Evolutionary conservation across 2,888 invertebrate genomes (phyloP).

Genomic region (Sericinus montela): DNA sequence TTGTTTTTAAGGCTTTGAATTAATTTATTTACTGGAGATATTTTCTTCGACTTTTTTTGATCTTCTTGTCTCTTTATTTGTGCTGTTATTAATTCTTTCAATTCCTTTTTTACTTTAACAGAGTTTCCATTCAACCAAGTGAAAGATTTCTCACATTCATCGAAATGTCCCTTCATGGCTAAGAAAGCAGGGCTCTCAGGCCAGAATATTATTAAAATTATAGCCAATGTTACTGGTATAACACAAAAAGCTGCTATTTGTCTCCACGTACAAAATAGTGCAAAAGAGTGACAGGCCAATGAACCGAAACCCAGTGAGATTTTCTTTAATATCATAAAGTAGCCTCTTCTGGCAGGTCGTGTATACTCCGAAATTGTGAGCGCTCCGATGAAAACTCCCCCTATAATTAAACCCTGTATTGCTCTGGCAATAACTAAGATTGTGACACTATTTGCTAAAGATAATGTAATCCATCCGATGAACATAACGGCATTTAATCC

Average conservation of each 20-base stretch:
- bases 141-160: conserved; percentile 34
- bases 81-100: conserved; percentile 25
- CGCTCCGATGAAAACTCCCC: conserved; percentile 30
- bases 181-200: conserved; percentile 39
- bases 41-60: background rate
- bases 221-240: conserved; percentile 17
- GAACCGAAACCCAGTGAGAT: conserved; percentile 27
- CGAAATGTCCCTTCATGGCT: conserved; percentile 36
- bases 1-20: conserved; percentile 23
- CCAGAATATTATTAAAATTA: conserved; percentile 34
- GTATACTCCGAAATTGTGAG: conserved; percentile 36
- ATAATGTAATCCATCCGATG: conserved; percentile 33
- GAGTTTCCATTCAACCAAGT: conserved; percentile 33
- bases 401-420: conserved; percentile 33
- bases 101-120: conserved; percentile 25
- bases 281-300: conserved; percentile 33
- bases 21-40: conserved; percentile 5
- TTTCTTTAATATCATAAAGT: conserved; percentile 34
- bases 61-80: conserved; percentile 20
- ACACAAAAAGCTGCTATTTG: conserved; percentile 30
- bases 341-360: conserved; percentile 34
- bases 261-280: conserved; percentile 34
- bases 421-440: conserved; percentile 32
- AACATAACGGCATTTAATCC: conserved; percentile 20
- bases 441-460: conserved; percentile 26